Evolutionary conservation across 2,888 invertebrate species (phyloP), one percentile per base, ranked within the genome.

Genomic region (Limnephilus lunatus): DNA sequence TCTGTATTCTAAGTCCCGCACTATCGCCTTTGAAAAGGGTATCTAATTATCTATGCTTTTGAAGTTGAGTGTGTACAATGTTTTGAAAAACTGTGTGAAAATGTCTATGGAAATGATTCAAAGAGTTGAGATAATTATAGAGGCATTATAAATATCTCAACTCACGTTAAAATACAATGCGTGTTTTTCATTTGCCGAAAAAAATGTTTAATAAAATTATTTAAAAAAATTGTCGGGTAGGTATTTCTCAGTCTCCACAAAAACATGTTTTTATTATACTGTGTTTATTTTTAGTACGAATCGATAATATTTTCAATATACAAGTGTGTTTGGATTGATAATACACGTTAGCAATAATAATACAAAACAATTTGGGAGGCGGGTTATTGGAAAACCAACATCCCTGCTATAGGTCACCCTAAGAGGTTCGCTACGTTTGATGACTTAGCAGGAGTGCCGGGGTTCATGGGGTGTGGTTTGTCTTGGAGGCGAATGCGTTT

Each of bases 71-170:
- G 35, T 32, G 83, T 25, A 83, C 32, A 83, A 11, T 25, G 25
- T 35, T 35, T 83, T 83, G 83, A 83, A 83, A 83, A 83, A 35
- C 32, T 35, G 83, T 83, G 83, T 19, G 83, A 83, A 83, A 12
- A 83, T 32, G 68, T 19, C 19, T 25, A 19, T 68, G 7, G 68
- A 68, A 68, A 68, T 68, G 68, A 25, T 68, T 68, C n/a, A 68
- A 25, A 68, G 25, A n/a, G 9, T n/a, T 7, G 9, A 68, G 25
- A 68, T 68, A 68, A 68, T 68, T 68, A 19, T 68, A 7, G 68
- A 0, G 68, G 25, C 25, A 68, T 68, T 68, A 68, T 68, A 68
- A 68, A 68, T 68, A 68, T 19, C 25, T 68, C 68, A 25, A 25
- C 25, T 9, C 9, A 68, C 68, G 4, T 68, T 68, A 68, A 25